A percentile compares a stretch with the other conserved stretches of the same genome.
Conservation (phyloP, 2,888 invertebrate species). For the Eupithecia subfuscata region DNA sequence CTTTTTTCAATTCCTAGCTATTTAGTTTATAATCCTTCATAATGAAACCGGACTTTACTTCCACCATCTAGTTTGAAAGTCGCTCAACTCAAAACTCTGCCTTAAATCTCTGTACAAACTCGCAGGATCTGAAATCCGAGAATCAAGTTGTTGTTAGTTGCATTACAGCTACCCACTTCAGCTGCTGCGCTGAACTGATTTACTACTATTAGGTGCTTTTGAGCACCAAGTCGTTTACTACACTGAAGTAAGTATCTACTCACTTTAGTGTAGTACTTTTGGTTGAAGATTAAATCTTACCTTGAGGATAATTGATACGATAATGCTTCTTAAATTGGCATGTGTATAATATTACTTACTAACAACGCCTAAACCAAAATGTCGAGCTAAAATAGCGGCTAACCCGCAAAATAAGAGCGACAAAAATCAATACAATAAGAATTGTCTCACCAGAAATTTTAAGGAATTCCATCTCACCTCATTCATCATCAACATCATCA, state of each 20-base stretch:
- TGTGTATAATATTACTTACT: neutral
- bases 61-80: neutral
- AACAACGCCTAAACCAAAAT: neutral
- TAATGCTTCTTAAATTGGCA: neutral
- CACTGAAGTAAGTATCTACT: neutral
- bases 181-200: constrained; percentile 60
- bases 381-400: neutral
- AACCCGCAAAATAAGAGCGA: neutral
- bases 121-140: constrained; percentile 51
- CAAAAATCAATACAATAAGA: neutral
- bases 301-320: neutral
- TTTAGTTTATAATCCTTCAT: neutral
- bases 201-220: constrained; percentile 50
- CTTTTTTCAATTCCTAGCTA: neutral
- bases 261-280: neutral
- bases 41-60: constrained; percentile 6
- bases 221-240: constrained; percentile 5
- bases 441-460: neutral
- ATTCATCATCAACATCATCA: too few relatives aligned
- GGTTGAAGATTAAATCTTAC: neutral
- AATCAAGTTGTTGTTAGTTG: constrained; percentile 67
- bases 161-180: constrained; percentile 53
- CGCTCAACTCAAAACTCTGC: constrained; percentile 28
- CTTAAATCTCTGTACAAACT: constrained; percentile 46
- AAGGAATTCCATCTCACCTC: neutral